Percentiles rank a stretch among this genome's conserved stretches.
Conservation (phyloP, 2,797 vertebrate species). For the Tarsius wallacei region DNA sequence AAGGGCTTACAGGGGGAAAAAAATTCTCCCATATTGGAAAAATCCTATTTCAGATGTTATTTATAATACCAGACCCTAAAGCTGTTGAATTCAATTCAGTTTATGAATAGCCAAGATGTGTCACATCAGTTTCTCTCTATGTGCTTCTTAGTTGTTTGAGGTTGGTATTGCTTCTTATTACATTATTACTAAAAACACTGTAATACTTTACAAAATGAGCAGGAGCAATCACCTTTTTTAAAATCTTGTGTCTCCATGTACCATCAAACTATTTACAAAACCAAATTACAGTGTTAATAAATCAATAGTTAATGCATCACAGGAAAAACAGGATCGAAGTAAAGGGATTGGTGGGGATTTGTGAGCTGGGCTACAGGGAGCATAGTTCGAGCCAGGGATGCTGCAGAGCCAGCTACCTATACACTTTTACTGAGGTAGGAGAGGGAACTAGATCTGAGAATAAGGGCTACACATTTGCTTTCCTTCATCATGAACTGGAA, state of each 20-base stretch:
- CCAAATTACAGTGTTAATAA: background rate
- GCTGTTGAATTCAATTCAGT: background rate
- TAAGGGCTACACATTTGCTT: background rate
- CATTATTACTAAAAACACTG: background rate
- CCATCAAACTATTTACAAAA: background rate
- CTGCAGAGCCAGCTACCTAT: background rate
- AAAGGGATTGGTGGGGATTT: background rate
- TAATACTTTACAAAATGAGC: background rate
- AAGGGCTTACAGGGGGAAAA: background rate
- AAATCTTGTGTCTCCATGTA: background rate
- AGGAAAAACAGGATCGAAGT: background rate
- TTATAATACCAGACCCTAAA: constrained; percentile 43
- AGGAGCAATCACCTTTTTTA: background rate
- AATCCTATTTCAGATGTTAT: background rate
- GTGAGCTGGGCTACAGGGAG: background rate
- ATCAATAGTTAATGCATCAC: background rate
- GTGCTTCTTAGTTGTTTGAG: background rate
- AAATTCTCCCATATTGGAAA: background rate
- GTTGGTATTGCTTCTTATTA: background rate
- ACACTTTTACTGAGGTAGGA: background rate
- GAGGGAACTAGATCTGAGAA: background rate
- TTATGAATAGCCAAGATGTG: background rate
- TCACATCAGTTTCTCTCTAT: background rate
- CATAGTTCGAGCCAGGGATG: background rate
- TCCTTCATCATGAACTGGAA: background rate